A percentile compares a stretch with the other conserved stretches of the same genome.
These are phyloP conservation scores for Cassiopea xamachana DNA, from an alignment of 30 jellyfish, hydroid and myxozoan species.

Conservation along the genomic window DNA sequence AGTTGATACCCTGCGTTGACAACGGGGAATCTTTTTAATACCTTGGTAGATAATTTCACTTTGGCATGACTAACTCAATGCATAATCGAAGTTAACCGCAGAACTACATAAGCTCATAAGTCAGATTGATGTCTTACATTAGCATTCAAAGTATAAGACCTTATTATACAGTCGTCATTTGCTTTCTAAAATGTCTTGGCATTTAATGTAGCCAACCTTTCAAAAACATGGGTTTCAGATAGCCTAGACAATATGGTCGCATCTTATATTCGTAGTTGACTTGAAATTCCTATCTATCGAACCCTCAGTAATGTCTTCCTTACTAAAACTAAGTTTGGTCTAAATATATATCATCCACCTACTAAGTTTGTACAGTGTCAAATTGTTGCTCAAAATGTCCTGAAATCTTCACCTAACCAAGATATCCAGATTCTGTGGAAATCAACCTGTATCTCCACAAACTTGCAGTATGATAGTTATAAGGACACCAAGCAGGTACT, in stretches of 20 bases:
- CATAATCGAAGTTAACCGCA: neutral
- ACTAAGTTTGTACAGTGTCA: slow-evolving; percentile 25
- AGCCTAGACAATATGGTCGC: slow-evolving; percentile 14
- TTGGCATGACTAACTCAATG: no score
- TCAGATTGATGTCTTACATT: neutral
- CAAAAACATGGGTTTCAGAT: slow-evolving; percentile 42
- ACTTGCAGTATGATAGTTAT: slow-evolving; percentile 35
- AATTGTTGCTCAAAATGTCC: slow-evolving; percentile 11
- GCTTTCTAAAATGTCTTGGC: slow-evolving; percentile 36
- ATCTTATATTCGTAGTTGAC: slow-evolving; percentile 17
- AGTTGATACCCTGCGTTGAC: no score
- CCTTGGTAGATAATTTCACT: no score
- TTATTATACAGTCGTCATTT: slow-evolving; percentile 1
- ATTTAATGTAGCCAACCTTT: slow-evolving; percentile 31
- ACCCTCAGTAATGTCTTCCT: slow-evolving; percentile 11
- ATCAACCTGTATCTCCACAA: slow-evolving; percentile 15
- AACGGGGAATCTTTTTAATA: no score
- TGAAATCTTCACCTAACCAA: slow-evolving; percentile 13
- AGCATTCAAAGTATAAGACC: slow-evolving; percentile 28
- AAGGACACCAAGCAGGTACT: slow-evolving; percentile 25
- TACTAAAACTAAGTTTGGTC: neutral
- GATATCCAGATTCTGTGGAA: slow-evolving; percentile 22
- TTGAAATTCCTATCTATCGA: slow-evolving; percentile 21
- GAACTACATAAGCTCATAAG: neutral
- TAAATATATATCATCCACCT: slow-evolving; percentile 14